Base-by-base conservation (phyloP, 2,113 vertebrate genomes). In the Kryptolebias marmoratus region DNA sequence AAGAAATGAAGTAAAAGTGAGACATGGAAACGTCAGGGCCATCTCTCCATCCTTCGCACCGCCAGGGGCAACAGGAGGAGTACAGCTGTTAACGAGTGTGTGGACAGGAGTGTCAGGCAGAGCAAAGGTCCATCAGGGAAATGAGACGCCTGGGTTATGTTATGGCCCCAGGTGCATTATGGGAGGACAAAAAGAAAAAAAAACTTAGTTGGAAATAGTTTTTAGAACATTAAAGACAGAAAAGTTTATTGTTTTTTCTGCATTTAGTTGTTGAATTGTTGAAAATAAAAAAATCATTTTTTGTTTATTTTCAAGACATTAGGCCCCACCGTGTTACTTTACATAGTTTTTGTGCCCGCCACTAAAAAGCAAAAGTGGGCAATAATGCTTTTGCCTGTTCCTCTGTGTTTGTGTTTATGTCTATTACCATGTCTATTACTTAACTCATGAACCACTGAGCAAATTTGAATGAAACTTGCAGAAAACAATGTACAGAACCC, bases 41-140 rank as follows among this genome's bases (percentile, higher is more conserved):
- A 82, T 89, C 86, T 82, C 87, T 92, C 89, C 83, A 80, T 84
- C 87, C 69, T 50, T 64, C 58, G 75, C 68, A 58, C 75, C 16
- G 90, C 90, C 81, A 22, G 58, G 68, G 89, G 92, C 90, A 75
- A 75, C 84, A 14, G 64, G 80, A 79, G 74, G 87, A 89, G 88
- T 86, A 85, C 91, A 91, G 91, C 90, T 91, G 91, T 91, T 94
- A 93, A 92, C 82, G 90, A 93, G 89, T 87, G 90, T 86, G 87
- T 86, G 89, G 92, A 91, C 89, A 87, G 87, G 74, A 50, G 84
- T 91, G 91, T 92, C 89, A 84, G 84, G 69, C 82, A 61, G 84
- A 87, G 88, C 77, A 65, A 66, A 87, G 88, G 79, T 93, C 90
- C 91, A 91, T 93, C 90, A 92, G 88, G 91, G 91, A 93, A 92